Evolutionary conservation across 2,113 vertebrate genomes (phyloP).

Genomic region (Maccullochella peelii): DNA sequence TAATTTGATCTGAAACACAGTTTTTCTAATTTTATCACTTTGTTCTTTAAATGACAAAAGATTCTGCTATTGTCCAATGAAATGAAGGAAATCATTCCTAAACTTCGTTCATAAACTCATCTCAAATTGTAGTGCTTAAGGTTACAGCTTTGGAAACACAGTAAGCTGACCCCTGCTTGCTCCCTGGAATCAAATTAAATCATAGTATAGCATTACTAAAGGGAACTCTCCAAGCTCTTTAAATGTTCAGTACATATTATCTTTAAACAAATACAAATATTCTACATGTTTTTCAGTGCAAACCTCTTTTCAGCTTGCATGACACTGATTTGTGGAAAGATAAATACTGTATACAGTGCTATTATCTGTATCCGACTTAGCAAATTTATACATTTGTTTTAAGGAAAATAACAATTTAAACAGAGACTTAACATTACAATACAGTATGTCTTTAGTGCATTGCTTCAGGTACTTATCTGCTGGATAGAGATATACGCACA

Average conservation of each 20-base stretch:
- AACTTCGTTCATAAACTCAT: neutral
- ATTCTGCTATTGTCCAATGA: neutral
- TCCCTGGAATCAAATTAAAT: neutral
- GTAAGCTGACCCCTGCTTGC: neutral
- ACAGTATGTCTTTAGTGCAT: neutral
- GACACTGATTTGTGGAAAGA: neutral
- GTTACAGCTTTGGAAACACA: neutral
- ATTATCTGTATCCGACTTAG: neutral
- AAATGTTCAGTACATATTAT: neutral
- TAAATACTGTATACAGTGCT: neutral
- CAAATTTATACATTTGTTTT: neutral
- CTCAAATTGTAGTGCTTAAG: neutral
- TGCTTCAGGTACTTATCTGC: neutral
- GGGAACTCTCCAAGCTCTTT: neutral
- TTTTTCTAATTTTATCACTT: neutral
- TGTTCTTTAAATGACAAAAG: constrained; percentile 11
- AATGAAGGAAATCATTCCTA: neutral
- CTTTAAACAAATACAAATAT: neutral
- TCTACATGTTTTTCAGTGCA: neutral
- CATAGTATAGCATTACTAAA: neutral
- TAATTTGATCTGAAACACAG: neutral
- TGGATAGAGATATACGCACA: neutral
- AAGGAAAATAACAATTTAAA: neutral
- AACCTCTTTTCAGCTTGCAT: neutral
- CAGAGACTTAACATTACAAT: neutral